These are phyloP conservation scores for Thaleichthys pacificus DNA, from an alignment of 2,797 vertebrate genomes.

Conservation along the genomic window DNA sequence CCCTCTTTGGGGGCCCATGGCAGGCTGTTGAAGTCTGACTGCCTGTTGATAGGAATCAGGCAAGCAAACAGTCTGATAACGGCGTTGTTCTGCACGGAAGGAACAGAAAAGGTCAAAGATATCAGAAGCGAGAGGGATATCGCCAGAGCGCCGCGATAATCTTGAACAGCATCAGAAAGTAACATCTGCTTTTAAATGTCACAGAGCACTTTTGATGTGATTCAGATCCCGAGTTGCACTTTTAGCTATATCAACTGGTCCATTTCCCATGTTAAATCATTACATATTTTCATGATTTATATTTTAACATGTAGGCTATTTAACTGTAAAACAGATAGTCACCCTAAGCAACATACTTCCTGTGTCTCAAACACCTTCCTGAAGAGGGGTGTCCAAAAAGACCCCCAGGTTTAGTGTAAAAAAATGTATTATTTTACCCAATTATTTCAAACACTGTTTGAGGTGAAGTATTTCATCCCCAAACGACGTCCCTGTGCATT, in stretches of 20 bases:
- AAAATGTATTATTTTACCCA: conserved; percentile 72
- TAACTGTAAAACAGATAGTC: conserved; percentile 19
- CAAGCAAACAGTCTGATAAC: no score
- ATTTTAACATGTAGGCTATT: no score
- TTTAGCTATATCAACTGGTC: no score
- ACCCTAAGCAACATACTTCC: conserved; percentile 40
- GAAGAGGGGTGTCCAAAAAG: conserved; percentile 45
- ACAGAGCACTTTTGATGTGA: no score
- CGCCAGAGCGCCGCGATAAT: background rate
- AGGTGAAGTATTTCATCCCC: conserved; percentile 53
- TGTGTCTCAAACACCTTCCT: conserved; percentile 12
- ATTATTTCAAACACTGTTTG: conserved; percentile 66
- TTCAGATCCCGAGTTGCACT: background rate
- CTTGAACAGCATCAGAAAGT: background rate
- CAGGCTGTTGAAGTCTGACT: conserved; percentile 29
- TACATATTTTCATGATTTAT: no score
- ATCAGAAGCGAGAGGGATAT: conserved; percentile 31
- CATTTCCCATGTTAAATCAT: no score
- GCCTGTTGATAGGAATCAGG: conserved; percentile 56
- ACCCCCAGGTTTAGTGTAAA: conserved; percentile 70
- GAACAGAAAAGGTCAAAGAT: conserved; percentile 9
- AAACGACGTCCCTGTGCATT: conserved; percentile 36
- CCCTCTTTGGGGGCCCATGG: conserved; percentile 27
- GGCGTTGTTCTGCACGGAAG: background rate
- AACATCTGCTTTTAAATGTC: no score